phyloP scores from a whole-genome alignment of 2,888 invertebrate genomes.

The Pollenia amentaria region DNA sequence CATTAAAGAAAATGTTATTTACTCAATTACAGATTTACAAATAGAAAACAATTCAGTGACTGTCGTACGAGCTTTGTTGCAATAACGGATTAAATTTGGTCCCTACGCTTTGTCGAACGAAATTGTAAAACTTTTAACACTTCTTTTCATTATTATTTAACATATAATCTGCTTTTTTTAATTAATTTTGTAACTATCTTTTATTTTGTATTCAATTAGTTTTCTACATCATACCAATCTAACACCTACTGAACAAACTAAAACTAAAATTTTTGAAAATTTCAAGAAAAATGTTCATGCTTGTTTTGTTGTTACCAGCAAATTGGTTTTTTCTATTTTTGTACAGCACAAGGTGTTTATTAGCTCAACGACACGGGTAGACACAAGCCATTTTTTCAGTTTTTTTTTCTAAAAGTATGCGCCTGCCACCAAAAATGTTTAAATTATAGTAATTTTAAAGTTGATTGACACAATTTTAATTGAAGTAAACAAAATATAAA shows the following conservation, averaged over 20 bases:
- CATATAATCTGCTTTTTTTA: neutral
- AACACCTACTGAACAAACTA: constrained; percentile 43
- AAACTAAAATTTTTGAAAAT: constrained; percentile 1
- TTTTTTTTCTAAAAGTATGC: neutral
- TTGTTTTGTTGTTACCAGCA: constrained; percentile 14
- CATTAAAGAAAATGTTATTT: neutral
- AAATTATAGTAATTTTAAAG: constrained; percentile 54
- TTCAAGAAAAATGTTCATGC: neutral
- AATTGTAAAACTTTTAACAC: too few species aligned
- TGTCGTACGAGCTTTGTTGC: too few species aligned
- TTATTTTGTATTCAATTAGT: neutral
- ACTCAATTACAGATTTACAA: neutral
- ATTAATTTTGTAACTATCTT: neutral
- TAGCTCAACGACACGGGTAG: constrained; percentile 36
- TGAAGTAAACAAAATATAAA: neutral
- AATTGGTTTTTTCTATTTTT: constrained; percentile 45
- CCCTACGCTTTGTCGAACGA: too few species aligned
- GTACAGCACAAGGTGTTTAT: constrained; percentile 47
- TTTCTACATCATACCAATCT: constrained; percentile 13
- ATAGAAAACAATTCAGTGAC: neutral
- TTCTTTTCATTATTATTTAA: too few species aligned
- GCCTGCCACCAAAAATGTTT: constrained; percentile 59
- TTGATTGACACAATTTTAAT: constrained; percentile 37
- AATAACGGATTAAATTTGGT: too few species aligned
- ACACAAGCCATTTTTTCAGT: constrained; percentile 4